Evolutionary conservation across 1,140 invertebrate genomes (phyloP).

Genomic region (Zaprionus tsacasi): DNA sequence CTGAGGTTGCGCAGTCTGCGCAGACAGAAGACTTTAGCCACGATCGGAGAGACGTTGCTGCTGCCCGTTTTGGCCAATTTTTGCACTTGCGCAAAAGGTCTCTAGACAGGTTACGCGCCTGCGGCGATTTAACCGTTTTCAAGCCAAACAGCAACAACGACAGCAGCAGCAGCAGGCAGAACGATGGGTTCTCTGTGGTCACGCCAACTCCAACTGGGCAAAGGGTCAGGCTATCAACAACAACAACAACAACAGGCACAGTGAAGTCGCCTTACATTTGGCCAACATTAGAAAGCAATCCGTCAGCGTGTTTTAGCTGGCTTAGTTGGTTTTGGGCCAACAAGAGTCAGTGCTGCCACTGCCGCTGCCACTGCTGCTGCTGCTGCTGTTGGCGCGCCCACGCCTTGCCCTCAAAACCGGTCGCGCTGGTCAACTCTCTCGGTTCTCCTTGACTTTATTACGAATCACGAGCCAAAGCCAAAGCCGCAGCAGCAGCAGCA

Average conservation of each 20-base stretch:
- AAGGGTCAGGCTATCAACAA: constrained; percentile 61
- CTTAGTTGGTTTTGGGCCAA: constrained; percentile 64
- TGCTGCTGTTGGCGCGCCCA: constrained; percentile 41
- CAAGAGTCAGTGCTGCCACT: constrained; percentile 55
- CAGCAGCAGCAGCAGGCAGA: constrained; percentile 14
- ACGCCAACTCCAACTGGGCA: constrained; percentile 47
- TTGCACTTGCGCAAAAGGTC: constrained; percentile 82
- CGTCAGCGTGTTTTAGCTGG: constrained; percentile 67
- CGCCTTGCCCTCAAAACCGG: constrained; percentile 55
- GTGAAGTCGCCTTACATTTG: constrained; percentile 65
- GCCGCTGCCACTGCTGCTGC: constrained; percentile 18
- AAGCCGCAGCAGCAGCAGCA: constrained; percentile 23
- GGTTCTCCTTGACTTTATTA: constrained; percentile 81
- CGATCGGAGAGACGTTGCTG: constrained; percentile 28
- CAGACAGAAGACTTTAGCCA: constrained; percentile 21
- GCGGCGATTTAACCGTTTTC: constrained; percentile 79
- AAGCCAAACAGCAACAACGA: constrained; percentile 30
- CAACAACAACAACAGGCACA: not conserved
- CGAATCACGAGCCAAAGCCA: constrained; percentile 72
- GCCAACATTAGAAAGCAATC: constrained; percentile 78
- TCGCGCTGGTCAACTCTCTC: constrained; percentile 37
- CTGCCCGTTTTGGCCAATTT: constrained; percentile 74
- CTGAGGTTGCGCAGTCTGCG: constrained; percentile 13
- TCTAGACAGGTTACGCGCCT: constrained; percentile 81
- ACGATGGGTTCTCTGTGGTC: constrained; percentile 51